Evolutionary conservation across 2,113 vertebrate species (phyloP), one percentile per base, ranked within the genome.

Genomic region (Okapia johnstoni): DNA sequence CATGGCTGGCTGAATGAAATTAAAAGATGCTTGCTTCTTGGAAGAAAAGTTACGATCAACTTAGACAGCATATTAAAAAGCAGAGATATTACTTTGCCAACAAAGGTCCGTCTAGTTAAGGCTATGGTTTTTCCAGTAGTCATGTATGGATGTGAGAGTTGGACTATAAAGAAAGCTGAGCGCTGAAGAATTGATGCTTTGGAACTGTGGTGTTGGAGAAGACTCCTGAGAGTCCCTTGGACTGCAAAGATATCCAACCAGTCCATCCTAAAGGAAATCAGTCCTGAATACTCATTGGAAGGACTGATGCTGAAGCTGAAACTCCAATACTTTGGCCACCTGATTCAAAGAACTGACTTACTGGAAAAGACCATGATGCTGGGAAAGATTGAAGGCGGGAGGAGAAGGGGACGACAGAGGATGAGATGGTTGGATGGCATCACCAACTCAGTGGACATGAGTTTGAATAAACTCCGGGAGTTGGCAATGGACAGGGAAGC

Each of bases 301-400:
- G n/a, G 63, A 70, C 63, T 70, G 63, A 70, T 70, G 63, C n/a
- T 70, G 63, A 70, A 70, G 17, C n/a, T 66, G 63, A 36, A 36
- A 70, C 17, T 36, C 63, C 9, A 70, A 11, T 70, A 21, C 63
- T 36, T 70, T 36, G 63, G n/a, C n/a, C n/a, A 70, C 63, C 63
- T 70, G n/a, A 12, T 70, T 9, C 1, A 1, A 70, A 70, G 63
- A 36, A 70, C 63, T 70, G 19, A 70, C 63, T 70, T n/a, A 70
- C 36, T 70, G 36, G 63, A 36, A 70, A 70, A 70, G n/a, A 70
- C 21, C 63, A 4, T 70, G 63, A 36, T 70, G n/a, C 36, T 36
- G n/a, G 9, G n/a, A 36, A 70, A 70, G n/a, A 36, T 36, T 23
- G 63, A 70, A 36, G n/a, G 19, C 0, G 0, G 9, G 9, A 36